Percentiles rank a stretch among this genome's conserved stretches.
Evolutionary conservation across 2,113 vertebrate species (phyloP).

Genomic region (Xenotilapia flavipinnis): DNA sequence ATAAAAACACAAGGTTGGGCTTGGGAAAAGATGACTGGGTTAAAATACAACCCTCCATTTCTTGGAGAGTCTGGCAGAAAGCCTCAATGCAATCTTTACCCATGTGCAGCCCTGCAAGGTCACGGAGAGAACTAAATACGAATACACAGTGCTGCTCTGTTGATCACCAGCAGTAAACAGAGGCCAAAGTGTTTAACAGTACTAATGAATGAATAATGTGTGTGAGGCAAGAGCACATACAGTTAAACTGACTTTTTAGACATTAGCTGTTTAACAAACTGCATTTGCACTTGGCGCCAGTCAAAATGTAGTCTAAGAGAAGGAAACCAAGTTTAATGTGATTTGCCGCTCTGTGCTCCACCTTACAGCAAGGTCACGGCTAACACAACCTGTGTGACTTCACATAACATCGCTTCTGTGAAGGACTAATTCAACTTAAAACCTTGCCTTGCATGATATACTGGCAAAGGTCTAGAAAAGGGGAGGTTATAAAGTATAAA

Average conservation of each 20-base stretch:
- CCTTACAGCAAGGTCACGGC: background rate
- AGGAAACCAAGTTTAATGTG: constrained; percentile 4
- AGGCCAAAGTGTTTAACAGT: constrained; percentile 51
- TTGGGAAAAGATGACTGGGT: background rate
- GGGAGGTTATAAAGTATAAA: background rate
- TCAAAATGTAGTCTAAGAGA: background rate
- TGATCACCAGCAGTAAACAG: constrained; percentile 35
- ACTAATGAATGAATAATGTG: constrained; percentile 51
- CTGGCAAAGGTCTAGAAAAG: background rate
- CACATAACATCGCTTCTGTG: constrained; percentile 15
- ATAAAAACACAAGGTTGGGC: background rate
- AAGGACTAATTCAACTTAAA: background rate
- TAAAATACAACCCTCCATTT: background rate
- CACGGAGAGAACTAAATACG: constrained; percentile 36
- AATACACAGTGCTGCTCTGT: constrained; percentile 38
- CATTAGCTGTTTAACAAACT: constrained; percentile 44
- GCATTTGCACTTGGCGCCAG: constrained; percentile 53
- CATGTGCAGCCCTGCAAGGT: constrained; percentile 35
- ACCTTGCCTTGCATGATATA: background rate
- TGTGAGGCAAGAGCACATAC: constrained; percentile 22
- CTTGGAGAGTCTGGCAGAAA: background rate
- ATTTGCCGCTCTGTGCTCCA: background rate
- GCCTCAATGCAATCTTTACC: background rate
- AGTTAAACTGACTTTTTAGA: constrained; percentile 27
- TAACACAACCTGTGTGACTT: constrained; percentile 35